Evolutionary conservation across 2,888 invertebrate genomes (phyloP), one percentile per base, ranked within the genome.

Genomic region (Drosophila silvestris): DNA sequence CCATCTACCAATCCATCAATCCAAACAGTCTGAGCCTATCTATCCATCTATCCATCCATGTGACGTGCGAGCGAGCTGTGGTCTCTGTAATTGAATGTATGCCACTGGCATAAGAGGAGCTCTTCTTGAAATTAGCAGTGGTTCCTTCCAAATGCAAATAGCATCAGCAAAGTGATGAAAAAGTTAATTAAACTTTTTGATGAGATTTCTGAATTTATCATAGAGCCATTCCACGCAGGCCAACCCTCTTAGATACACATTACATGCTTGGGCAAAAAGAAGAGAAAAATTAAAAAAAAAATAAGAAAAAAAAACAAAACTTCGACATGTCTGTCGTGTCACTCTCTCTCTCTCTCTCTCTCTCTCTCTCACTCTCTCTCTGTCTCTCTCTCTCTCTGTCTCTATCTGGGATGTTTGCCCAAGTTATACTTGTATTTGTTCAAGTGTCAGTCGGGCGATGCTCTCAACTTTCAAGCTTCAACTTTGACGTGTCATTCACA

Each of bases 181-280:
- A 89, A 89, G 84, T 89, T 89, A 90, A 91, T 89, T 91, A 89
- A 91, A 89, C 91, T 89, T 89, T 90, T 90, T 90, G 90, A 91
- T 89, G 88, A 90, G 90, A 90, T 91, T 91, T 83, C 71, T 76
- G 81, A 87, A 82, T 89, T 87, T 63, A 67, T 73, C 88, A 83
- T 74, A 62, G 58, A 65, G 58, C 58, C 54, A 70, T 4, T 32
- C 6, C 51, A 32, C 28, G 6, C 14, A 41, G 32, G 9, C 16
- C 39, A 22, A 14, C 52, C 52, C 44, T 51, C 50, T 26, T 39
- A 39, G 61, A 70, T 64, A 67, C 57, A 60, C 56, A 58, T 67
- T 71, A 57, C 67, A 67, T 50, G 61, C 70, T 70, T 47, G 35
- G 19, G 50, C 47, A 47, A 26, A 16, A 22, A 47, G 22, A 22